Percentiles rank a stretch among this genome's conserved stretches.
phyloP scores from a whole-genome alignment of 2,113 vertebrate genomes.

The Arizona elegans region DNA sequence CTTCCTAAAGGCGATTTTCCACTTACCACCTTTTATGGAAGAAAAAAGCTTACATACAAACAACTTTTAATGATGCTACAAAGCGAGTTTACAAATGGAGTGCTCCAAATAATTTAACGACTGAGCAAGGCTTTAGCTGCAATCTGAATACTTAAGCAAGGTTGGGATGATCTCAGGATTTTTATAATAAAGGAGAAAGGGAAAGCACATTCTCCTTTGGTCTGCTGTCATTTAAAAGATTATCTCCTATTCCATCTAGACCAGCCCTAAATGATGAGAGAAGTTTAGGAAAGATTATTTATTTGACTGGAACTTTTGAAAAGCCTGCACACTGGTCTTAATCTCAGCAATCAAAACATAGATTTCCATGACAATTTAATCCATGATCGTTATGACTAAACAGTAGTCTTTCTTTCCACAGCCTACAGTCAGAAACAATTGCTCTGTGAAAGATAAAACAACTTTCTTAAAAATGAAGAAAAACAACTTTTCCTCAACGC shows the following conservation, averaged over 20 bases:
- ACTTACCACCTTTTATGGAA: neutral
- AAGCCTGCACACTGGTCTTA: neutral
- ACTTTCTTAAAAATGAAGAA: neutral
- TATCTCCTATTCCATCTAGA: neutral
- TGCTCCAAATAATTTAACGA: neutral
- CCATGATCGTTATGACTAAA: conserved; percentile 3
- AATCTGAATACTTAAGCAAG: neutral
- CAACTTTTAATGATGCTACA: neutral
- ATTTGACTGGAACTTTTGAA: neutral
- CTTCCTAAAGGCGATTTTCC: neutral
- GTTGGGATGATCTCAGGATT: neutral
- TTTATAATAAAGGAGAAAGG: neutral
- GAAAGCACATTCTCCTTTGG: neutral
- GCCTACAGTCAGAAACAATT: conserved; percentile 1
- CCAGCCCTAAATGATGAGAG: neutral
- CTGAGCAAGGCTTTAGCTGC: neutral
- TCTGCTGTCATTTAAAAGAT: neutral
- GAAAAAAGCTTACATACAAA: neutral
- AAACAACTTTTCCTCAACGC: neutral
- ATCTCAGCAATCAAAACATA: neutral
- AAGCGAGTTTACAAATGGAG: neutral
- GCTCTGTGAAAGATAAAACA: neutral
- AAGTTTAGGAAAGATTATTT: neutral
- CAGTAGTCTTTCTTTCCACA: neutral
- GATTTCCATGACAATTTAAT: neutral